These are phyloP conservation scores for Cavia aperea DNA, from an alignment of 2,113 vertebrate species.

Conservation along the genomic window DNA sequence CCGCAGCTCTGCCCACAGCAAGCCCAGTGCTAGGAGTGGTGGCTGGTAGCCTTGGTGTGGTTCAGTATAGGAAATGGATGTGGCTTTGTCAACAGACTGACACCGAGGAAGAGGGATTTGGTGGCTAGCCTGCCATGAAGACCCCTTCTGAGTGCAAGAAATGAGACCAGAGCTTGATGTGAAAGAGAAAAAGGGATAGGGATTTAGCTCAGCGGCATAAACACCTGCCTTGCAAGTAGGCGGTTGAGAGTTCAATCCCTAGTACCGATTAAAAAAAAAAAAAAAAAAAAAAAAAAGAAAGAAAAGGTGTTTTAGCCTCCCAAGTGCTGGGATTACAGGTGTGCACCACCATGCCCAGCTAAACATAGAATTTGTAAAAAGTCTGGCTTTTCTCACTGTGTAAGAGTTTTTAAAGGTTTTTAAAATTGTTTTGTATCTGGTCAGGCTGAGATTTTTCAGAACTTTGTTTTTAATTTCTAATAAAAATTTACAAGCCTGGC, in stretches of 20 bases:
- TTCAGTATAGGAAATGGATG: background rate
- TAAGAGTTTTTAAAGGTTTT: background rate
- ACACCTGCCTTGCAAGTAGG: too few relatives aligned
- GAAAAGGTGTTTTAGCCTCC: too few relatives aligned
- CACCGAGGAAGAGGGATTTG: background rate
- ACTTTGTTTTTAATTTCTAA: background rate
- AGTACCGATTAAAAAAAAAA: too few relatives aligned
- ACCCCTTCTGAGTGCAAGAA: conserved; percentile 71
- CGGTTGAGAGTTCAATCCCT: too few relatives aligned
- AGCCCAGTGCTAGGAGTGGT: background rate
- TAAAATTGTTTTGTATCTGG: background rate
- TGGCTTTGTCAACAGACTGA: background rate
- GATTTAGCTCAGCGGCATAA: too few relatives aligned
- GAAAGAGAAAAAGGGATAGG: conserved; percentile 61
- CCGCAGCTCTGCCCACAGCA: background rate
- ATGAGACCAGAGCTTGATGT: background rate
- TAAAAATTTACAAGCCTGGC: background rate
- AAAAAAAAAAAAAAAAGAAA: too few relatives aligned
- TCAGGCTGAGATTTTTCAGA: background rate
- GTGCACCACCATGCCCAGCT: too few relatives aligned
- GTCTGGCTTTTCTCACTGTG: background rate
- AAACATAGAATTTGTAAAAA: background rate
- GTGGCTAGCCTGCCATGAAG: conserved; percentile 73
- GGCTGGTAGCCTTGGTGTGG: background rate
- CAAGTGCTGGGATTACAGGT: too few relatives aligned